phyloP scores from a whole-genome alignment of 2,113 vertebrate genomes.

The Ctenomys sociabilis region DNA sequence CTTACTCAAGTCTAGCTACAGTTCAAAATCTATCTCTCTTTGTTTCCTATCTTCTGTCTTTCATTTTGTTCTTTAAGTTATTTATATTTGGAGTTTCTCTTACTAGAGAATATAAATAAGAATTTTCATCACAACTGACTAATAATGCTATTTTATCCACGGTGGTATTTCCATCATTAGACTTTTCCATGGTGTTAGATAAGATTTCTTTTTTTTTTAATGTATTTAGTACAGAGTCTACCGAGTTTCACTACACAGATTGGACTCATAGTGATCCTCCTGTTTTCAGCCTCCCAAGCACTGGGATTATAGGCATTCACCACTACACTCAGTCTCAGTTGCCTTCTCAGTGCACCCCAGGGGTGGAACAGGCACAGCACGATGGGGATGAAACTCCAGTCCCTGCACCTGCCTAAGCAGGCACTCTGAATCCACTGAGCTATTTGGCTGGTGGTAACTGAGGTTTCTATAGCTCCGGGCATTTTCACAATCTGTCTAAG shows the following conservation, averaged over 20 bases:
- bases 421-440: too few relatives aligned
- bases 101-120: background rate
- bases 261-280: too few relatives aligned
- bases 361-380: too few relatives aligned
- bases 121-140: conserved; percentile 29
- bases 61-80: background rate
- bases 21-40: background rate
- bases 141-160: background rate
- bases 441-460: background rate
- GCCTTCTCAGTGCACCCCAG: too few relatives aligned
- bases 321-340: too few relatives aligned
- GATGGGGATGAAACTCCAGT: too few relatives aligned
- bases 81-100: background rate
- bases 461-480: background rate
- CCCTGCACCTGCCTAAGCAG: too few relatives aligned
- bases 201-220: background rate
- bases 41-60: background rate
- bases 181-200: background rate
- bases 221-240: too few relatives aligned
- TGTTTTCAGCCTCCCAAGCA: too few relatives aligned
- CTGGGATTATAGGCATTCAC: too few relatives aligned
- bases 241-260: too few relatives aligned
- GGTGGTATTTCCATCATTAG: background rate
- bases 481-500: conserved; percentile 1
- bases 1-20: background rate